A percentile compares a stretch with the other conserved stretches of the same genome.
Conservation (phyloP, 2,888 invertebrate species). For the Pharmacophagus antenor region DNA sequence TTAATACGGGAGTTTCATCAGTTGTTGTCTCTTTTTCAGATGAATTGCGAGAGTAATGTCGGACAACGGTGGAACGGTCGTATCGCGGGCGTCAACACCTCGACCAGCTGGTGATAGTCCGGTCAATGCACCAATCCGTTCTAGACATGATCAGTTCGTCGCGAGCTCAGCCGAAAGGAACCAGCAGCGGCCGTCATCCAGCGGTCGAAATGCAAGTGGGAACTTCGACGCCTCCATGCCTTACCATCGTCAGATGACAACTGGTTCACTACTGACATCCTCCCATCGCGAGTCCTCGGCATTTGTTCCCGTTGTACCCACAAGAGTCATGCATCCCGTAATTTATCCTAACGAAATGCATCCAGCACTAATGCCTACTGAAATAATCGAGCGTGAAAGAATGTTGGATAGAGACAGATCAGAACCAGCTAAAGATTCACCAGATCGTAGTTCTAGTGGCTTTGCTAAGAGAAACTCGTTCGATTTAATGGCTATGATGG, state of each 20-base stretch:
- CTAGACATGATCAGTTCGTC: conserved; percentile 83
- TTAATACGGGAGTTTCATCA: neutral
- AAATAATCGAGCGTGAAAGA: conserved; percentile 80
- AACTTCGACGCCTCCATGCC: conserved; percentile 83
- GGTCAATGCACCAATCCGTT: conserved; percentile 66
- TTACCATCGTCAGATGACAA: conserved; percentile 84
- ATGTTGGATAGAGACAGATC: conserved; percentile 71
- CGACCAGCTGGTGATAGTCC: conserved; percentile 74
- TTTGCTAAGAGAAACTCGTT: conserved; percentile 81
- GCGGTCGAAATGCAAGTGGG: conserved; percentile 72
- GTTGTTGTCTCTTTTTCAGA: conserved; percentile 56
- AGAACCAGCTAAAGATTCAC: conserved; percentile 74
- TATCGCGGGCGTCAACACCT: conserved; percentile 75
- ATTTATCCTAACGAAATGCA: conserved; percentile 87
- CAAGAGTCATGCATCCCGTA: conserved; percentile 86
- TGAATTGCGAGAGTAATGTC: conserved; percentile 67
- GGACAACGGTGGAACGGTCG: conserved; percentile 69
- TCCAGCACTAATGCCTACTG: conserved; percentile 82
- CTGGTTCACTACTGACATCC: conserved; percentile 68
- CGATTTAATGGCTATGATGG: conserved; percentile 94
- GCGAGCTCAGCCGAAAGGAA: conserved; percentile 77
- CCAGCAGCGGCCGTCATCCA: conserved; percentile 73
- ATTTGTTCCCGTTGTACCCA: conserved; percentile 93
- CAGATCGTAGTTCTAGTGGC: conserved; percentile 67
- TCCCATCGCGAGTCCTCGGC: conserved; percentile 90